Conservation (phyloP, 2,113 vertebrate species). For the Elephantulus edwardii region DNA sequence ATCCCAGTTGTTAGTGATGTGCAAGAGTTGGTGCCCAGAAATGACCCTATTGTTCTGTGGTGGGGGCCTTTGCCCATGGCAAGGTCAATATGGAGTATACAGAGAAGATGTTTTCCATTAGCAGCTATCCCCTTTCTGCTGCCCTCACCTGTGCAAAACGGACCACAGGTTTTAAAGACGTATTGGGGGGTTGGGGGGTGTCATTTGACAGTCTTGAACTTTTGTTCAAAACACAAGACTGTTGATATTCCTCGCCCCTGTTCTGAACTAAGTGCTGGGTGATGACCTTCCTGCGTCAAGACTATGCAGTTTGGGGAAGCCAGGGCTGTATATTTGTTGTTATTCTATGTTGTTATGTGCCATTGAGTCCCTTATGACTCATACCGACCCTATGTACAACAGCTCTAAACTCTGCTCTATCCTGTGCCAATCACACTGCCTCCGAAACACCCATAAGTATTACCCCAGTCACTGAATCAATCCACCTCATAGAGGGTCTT, state of each 20-base stretch:
- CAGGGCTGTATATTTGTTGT: neutral
- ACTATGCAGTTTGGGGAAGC: neutral
- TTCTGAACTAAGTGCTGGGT: neutral
- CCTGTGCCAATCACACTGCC: no score
- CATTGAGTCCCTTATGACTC: no score
- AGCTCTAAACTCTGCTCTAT: no score
- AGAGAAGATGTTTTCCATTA: conserved; percentile 94
- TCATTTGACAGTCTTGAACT: conserved; percentile 84
- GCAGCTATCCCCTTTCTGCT: conserved; percentile 97
- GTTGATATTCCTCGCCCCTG: neutral
- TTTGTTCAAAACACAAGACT: neutral
- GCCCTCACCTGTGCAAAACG: conserved; percentile 97
- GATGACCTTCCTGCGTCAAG: neutral
- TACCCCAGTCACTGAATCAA: no score
- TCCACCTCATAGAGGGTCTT: no score
- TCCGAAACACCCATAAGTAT: no score
- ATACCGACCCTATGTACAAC: no score
- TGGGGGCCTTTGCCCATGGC: conserved; percentile 97
- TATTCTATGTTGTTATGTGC: no score
- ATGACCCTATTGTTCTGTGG: conserved; percentile 90
- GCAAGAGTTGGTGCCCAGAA: conserved; percentile 88
- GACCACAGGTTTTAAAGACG: conserved; percentile 96
- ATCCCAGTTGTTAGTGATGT: conserved; percentile 82
- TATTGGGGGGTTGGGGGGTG: no score
- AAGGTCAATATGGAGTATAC: conserved; percentile 93